Base-by-base conservation (phyloP, 2,888 invertebrate species). In the Lochmaea crataegi region DNA sequence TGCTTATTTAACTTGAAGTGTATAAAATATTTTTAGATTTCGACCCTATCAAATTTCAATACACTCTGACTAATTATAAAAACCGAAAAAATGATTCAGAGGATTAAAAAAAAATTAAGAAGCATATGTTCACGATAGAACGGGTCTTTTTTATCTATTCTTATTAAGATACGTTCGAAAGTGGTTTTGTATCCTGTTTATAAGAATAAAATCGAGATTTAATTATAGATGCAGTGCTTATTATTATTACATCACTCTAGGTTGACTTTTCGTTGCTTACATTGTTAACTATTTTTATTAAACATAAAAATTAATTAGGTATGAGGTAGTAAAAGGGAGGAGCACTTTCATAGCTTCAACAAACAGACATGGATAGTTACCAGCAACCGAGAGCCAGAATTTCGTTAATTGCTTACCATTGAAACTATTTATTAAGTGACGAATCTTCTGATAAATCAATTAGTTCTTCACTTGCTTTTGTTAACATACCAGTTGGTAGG, bases 141-240 rank as follows among this genome's bases (percentile, higher is more conserved):
- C n/a, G n/a, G n/a, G n/a, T n/a, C n/a, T n/a, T n/a, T n/a, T n/a
- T n/a, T 16, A 51, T 14, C n/a, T 5, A 16, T 51, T 51, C n/a
- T 53, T 53, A n/a, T 2, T 48, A 12, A 22, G 32, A 32, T 32
- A 38, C n/a, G 60, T 7, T 60, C 14, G 38, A 60, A 38, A 60
- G 60, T 38, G 38, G 60, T 32, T 60, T 60, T 60, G 60, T 60
- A 60, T 60, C 60, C 60, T 60, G 60, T 60, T 60, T 60, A 38
- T 60, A 14, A 18, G 16, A 53, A 48, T 48, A n/a, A n/a, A 48
- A 14, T 48, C 48, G n/a, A 48, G 48, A 48, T 48, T 48, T 48
- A 48, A 48, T 48, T 48, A n/a, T 48, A 48, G 48, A 48, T 48
- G 6, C n/a, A 48, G 6, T 48, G 48, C 48, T 48, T 48, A 48